These are phyloP conservation scores for Characodon lateralis DNA, from an alignment of 2,797 vertebrate species.

Conservation along the genomic window DNA sequence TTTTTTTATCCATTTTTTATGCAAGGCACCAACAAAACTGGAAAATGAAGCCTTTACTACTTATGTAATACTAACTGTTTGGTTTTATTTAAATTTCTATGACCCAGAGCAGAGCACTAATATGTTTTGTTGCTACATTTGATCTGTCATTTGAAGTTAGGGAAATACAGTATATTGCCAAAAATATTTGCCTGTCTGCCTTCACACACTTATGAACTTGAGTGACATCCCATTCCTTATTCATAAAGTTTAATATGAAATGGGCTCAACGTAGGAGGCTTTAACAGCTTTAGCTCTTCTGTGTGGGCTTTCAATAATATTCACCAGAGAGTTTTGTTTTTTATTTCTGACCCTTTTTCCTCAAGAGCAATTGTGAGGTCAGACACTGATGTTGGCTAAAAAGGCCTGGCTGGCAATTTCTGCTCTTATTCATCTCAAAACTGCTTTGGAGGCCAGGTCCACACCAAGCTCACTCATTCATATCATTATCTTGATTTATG, in stretches of 20 bases:
- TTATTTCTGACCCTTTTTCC: not conserved
- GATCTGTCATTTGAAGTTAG: not conserved
- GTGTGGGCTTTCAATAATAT: not conserved
- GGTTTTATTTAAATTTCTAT: slow-evolving; percentile 4
- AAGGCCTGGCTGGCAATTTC: not conserved
- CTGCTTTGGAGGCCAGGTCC: not conserved
- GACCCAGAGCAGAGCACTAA: not conserved
- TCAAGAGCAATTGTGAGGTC: not conserved
- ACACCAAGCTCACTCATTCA: not conserved
- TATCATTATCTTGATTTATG: not conserved
- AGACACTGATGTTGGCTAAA: not conserved
- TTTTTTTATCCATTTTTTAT: not conserved
- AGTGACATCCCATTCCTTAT: not conserved
- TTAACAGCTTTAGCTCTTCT: not conserved
- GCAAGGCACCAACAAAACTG: not conserved
- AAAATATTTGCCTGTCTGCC: not conserved
- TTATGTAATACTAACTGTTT: not conserved
- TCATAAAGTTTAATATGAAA: not conserved
- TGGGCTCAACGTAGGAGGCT: not conserved
- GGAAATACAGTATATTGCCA: not conserved
- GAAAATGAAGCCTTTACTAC: not conserved
- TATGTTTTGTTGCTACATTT: slow-evolving; percentile 1
- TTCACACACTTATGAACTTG: not conserved
- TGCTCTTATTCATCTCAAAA: too few relatives aligned
- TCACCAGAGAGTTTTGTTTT: not conserved